Percentiles rank a stretch among this genome's conserved stretches.
These are phyloP conservation scores for Cristatella mucedo DNA, from an alignment of 2,888 invertebrate species.

Conservation along the genomic window DNA sequence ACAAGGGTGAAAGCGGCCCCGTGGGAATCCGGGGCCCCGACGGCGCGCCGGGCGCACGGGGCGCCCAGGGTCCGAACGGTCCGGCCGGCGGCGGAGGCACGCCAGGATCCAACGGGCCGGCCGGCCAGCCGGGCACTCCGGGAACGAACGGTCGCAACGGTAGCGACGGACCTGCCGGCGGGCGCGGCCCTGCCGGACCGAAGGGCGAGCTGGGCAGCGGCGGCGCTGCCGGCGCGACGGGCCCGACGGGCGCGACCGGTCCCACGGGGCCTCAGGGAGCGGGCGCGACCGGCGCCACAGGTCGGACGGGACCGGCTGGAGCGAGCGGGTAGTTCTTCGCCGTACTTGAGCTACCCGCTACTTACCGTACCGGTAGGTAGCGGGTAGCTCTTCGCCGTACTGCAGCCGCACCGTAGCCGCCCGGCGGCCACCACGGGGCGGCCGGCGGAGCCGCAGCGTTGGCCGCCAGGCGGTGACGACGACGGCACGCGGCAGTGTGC, in stretches of 20 bases:
- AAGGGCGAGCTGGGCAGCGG: slow-evolving; percentile 19
- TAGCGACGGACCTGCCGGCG: slow-evolving; percentile 17
- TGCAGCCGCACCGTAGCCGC: no score
- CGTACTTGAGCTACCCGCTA: no score
- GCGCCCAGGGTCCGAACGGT: slow-evolving; percentile 11
- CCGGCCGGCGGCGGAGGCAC: slow-evolving; percentile 1
- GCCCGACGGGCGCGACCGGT: slow-evolving; percentile 9
- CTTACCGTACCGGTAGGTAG: no score
- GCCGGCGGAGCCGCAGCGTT: no score
- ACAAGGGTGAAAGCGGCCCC: slow-evolving; percentile 1
- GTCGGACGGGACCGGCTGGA: slow-evolving; percentile 7
- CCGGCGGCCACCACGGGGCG: no score
- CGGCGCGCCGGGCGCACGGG: slow-evolving; percentile 11
- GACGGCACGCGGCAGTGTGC: no score
- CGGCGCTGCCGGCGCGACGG: slow-evolving; percentile 9
- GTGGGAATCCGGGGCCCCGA: neutral
- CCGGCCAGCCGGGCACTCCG: slow-evolving; percentile 18
- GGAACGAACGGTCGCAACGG: slow-evolving; percentile 26
- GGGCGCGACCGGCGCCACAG: slow-evolving; percentile 7
- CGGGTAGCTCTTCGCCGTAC: no score
- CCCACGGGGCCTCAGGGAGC: slow-evolving; percentile 8
- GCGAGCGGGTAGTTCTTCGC: no score
- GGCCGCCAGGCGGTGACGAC: no score
- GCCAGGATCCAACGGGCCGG: slow-evolving; percentile 10
- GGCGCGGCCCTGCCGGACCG: slow-evolving; percentile 17